A percentile compares a stretch with the other conserved stretches of the same genome.
Conservation (phyloP, 2,113 vertebrate species). For the Eonycteris spelaea region DNA sequence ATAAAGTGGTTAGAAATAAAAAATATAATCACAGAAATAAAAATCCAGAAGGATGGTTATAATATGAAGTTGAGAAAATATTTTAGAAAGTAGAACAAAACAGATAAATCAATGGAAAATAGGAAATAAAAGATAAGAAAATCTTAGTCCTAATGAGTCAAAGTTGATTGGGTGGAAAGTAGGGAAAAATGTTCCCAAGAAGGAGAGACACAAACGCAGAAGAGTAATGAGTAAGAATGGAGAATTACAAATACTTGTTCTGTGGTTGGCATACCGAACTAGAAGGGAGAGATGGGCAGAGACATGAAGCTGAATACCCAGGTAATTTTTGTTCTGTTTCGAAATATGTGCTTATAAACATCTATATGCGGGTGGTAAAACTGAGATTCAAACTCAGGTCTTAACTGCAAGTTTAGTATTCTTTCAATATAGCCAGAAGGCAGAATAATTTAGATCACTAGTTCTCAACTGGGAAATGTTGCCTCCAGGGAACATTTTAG, state of each 20-base stretch:
- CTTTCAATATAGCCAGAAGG: not conserved
- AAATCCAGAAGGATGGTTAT: not conserved
- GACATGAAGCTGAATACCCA: not conserved
- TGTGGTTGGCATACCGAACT: not conserved
- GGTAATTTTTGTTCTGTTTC: not conserved
- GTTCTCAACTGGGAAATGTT: not conserved
- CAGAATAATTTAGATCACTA: not conserved
- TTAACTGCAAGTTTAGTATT: not conserved
- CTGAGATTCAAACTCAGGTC: not conserved
- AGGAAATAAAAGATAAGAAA: not conserved
- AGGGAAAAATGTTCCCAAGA: not conserved
- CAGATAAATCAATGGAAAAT: not conserved
- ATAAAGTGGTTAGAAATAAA: not conserved
- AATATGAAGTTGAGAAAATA: not conserved
- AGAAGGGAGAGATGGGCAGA: not conserved
- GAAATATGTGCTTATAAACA: not conserved
- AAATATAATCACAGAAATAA: not conserved
- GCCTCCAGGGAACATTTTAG: not conserved
- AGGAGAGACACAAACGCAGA: not conserved
- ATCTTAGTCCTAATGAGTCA: not conserved
- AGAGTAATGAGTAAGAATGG: not conserved
- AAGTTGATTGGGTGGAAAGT: not conserved
- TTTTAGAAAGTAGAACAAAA: not conserved
- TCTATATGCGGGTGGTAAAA: not conserved
- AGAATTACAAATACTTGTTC: not conserved